These are phyloP conservation scores for Nycticorax nycticorax DNA, from an alignment of 2,113 vertebrate species.

Conservation along the genomic window DNA sequence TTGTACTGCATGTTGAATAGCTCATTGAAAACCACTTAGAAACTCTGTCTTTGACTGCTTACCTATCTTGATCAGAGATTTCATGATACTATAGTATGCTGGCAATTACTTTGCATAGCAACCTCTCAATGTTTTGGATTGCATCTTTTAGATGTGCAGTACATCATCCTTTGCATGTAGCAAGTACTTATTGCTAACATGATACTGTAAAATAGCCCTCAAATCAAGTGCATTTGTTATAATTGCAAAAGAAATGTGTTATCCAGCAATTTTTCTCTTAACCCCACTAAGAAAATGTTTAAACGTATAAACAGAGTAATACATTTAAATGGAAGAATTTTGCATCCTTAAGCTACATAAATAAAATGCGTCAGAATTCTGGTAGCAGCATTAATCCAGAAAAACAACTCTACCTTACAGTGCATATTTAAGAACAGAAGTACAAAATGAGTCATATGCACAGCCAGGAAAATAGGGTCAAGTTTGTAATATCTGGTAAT, in stretches of 20 bases:
- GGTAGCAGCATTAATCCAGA: background rate
- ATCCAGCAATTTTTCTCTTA: background rate
- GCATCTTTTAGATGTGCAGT: background rate
- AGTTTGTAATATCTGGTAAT: background rate
- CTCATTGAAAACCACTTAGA: background rate
- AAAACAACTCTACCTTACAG: background rate
- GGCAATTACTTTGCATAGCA: background rate
- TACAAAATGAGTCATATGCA: background rate
- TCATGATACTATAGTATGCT: background rate
- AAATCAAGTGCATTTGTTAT: accelerated
- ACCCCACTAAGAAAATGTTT: background rate
- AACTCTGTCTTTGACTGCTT: background rate
- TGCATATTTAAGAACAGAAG: background rate
- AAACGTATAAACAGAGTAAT: background rate
- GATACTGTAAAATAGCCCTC: background rate
- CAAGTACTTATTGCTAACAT: background rate
- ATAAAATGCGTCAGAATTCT: background rate
- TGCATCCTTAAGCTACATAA: background rate
- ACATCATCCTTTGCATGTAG: background rate
- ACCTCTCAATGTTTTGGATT: background rate
- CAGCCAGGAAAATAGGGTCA: background rate
- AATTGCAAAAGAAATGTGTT: background rate
- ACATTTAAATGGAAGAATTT: background rate
- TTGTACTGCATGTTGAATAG: background rate
- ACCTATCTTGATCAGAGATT: background rate